Conservation (phyloP, 2,113 vertebrate species). For the Zosterops pallidus region DNA sequence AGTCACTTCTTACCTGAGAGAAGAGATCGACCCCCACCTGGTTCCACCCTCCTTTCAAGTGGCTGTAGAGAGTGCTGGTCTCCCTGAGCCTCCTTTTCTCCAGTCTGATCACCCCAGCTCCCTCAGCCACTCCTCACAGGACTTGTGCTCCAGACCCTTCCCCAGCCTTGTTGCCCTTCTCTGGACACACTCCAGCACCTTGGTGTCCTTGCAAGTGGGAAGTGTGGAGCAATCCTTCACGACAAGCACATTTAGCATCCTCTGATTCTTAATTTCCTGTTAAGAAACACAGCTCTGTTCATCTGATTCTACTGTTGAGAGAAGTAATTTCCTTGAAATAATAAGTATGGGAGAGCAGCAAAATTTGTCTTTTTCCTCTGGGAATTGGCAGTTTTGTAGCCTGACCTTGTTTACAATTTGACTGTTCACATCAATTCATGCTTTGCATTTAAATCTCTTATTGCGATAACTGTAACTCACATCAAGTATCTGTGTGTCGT, state of each 20-base stretch:
- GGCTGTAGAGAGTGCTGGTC: no score
- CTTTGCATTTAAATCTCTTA: neutral
- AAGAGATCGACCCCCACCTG: neutral
- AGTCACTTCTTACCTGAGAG: neutral
- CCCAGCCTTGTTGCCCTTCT: neutral
- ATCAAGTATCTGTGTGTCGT: neutral
- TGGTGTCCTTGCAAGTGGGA: no score
- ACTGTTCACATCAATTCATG: neutral
- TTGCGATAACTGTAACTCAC: neutral
- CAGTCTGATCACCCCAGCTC: no score
- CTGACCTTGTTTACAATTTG: neutral
- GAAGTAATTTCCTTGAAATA: neutral
- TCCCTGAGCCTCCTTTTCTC: neutral
- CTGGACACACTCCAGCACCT: neutral
- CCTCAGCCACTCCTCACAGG: neutral
- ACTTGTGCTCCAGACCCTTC: neutral
- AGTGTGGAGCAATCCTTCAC: neutral
- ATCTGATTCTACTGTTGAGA: neutral
- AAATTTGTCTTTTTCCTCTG: neutral
- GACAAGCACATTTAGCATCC: neutral
- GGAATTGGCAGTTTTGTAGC: neutral
- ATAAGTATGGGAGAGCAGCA: neutral
- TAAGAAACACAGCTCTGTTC: neutral
- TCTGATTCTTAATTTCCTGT: neutral
- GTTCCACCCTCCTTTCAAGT: neutral